A percentile compares a stretch with the other conserved stretches of the same genome.
Conservation (phyloP, 2,797 vertebrate species). For the Acanthurus leucopareius region DNA sequence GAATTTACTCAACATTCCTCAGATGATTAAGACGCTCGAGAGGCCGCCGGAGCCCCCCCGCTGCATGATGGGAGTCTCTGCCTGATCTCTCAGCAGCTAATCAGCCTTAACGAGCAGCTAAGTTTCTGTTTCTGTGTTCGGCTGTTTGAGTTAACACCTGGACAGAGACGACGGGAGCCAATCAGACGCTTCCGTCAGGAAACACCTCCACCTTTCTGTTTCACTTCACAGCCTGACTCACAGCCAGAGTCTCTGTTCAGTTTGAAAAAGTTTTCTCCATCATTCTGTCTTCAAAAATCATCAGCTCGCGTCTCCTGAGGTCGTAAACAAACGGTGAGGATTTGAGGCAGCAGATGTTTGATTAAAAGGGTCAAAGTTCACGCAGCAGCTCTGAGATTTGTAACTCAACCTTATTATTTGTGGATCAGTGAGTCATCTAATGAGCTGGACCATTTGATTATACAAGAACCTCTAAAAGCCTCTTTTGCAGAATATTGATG, state of each 20-base stretch:
- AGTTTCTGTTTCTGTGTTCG: neutral
- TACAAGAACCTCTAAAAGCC: neutral
- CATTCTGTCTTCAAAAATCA: too few species aligned
- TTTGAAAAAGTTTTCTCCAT: too few species aligned
- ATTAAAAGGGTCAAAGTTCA: too few species aligned
- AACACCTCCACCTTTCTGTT: neutral
- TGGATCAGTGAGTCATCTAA: too few species aligned
- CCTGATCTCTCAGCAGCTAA: constrained; percentile 36
- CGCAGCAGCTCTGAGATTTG: too few species aligned
- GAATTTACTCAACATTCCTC: constrained; percentile 71
- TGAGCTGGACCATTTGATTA: neutral
- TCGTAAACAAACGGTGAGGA: too few species aligned
- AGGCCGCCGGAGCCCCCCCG: neutral
- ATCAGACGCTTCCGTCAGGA: neutral
- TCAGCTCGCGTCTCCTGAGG: too few species aligned
- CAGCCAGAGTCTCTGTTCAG: too few species aligned
- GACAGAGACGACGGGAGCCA: neutral
- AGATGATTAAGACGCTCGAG: constrained; percentile 57
- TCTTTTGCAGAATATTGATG: neutral
- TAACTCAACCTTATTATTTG: too few species aligned
- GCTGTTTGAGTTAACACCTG: constrained; percentile 18
- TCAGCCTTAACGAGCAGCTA: constrained; percentile 28
- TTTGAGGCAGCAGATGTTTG: too few species aligned
- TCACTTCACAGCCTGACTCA: too few species aligned
- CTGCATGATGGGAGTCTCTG: constrained; percentile 51